phyloP scores from a whole-genome alignment of 2,113 vertebrate species.

The Hyperopisus bebe region DNA sequence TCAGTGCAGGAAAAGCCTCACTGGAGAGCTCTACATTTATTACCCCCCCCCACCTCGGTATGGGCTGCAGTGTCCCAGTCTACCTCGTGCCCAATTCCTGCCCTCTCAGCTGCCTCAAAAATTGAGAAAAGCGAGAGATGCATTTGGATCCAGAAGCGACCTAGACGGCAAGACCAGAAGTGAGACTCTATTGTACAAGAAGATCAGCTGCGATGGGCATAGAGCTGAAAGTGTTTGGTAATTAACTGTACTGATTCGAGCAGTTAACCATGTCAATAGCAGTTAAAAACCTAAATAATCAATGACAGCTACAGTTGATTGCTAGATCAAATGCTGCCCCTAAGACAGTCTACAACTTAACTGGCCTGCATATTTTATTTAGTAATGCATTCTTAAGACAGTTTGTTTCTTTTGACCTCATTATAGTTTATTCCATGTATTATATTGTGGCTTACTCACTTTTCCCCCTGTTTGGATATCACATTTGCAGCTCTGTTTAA shows the following conservation, averaged over 20 bases:
- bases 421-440: not conserved
- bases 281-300: not conserved
- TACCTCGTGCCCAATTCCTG: not conserved
- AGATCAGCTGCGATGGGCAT: not conserved
- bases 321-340: not conserved
- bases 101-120: not conserved
- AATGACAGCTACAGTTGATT: not conserved
- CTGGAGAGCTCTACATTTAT: not conserved
- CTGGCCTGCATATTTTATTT: not conserved
- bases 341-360: not conserved
- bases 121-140: not conserved
- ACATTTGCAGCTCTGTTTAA: not conserved
- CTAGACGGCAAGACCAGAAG: not conserved
- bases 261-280: not conserved
- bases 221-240: not conserved
- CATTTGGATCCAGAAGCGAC: not conserved
- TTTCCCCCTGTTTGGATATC: not conserved
- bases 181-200: not conserved
- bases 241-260: not conserved
- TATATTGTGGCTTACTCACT: not conserved
- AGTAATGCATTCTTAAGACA: not conserved
- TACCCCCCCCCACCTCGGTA: not conserved
- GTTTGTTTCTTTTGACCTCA: not conserved
- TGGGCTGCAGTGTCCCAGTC: not conserved
- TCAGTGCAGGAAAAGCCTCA: not conserved